These are phyloP conservation scores for Conomelus anceps DNA, from an alignment of 2,888 invertebrate species.

Conservation along the genomic window DNA sequence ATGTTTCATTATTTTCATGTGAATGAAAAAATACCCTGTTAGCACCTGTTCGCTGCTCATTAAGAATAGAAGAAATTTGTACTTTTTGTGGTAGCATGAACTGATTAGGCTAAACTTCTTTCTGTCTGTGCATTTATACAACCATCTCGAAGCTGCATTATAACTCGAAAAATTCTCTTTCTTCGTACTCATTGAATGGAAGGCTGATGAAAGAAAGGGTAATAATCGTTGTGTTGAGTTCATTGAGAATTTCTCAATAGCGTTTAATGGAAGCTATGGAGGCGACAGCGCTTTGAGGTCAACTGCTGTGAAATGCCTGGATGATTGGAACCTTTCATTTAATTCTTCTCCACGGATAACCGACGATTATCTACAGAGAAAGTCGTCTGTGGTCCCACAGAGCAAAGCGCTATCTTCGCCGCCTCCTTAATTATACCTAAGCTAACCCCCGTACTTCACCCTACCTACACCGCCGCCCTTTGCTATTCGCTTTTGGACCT, in stretches of 20 bases:
- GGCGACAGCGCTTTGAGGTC: not conserved
- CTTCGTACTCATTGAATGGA: not conserved
- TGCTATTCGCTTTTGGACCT: too few relatives aligned
- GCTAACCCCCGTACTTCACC: not conserved
- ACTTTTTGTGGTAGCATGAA: not conserved
- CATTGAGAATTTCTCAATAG: not conserved
- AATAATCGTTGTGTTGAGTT: not conserved
- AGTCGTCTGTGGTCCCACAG: not conserved
- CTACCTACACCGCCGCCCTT: not conserved
- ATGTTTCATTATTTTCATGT: not conserved
- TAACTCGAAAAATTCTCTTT: not conserved
- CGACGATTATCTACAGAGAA: not conserved
- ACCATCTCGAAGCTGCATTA: not conserved
- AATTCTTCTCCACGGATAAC: not conserved
- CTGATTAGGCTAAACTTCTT: not conserved
- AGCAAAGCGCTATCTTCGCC: not conserved
- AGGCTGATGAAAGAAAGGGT: not conserved
- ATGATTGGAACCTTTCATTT: not conserved
- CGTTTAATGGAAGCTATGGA: not conserved
- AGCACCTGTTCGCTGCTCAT: not conserved
- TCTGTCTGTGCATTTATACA: not conserved
- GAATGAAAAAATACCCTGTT: not conserved
- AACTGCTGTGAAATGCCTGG: not conserved
- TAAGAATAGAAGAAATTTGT: not conserved
- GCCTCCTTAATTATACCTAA: not conserved